Percentiles rank a stretch among this genome's conserved stretches.
Conservation (phyloP, 2,113 vertebrate genomes). For the Camelus dromedarius region DNA sequence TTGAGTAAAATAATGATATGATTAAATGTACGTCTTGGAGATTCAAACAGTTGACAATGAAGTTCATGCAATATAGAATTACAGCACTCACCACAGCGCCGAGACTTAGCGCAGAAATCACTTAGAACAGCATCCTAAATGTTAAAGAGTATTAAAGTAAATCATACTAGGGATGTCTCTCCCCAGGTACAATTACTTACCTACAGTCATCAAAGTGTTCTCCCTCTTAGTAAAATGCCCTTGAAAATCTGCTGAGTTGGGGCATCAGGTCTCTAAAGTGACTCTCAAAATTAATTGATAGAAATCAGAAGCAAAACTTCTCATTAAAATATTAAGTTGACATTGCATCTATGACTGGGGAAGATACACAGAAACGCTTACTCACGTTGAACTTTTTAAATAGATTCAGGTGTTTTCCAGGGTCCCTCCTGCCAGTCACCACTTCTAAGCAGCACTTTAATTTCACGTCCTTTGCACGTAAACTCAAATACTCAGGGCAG, state of each 20-base stretch:
- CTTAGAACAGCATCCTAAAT: not conserved
- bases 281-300: conserved; percentile 31
- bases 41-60: not conserved
- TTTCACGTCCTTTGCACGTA: not conserved
- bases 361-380: not conserved
- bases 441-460: not conserved
- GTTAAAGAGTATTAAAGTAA: not conserved
- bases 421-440: not conserved
- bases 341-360: not conserved
- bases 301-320: not conserved
- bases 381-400: not conserved
- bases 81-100: not conserved
- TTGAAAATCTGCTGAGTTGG: not conserved
- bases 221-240: not conserved
- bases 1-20: not conserved
- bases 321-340: not conserved
- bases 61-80: not conserved
- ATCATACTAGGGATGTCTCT: not conserved
- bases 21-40: not conserved
- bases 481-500: not conserved
- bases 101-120: not conserved
- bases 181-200: not conserved
- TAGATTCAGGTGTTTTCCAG: conserved; percentile 22
- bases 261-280: not conserved
- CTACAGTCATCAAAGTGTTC: not conserved